Conservation (phyloP, 2,888 invertebrate species). For the Tuberolachnus salignus region DNA sequence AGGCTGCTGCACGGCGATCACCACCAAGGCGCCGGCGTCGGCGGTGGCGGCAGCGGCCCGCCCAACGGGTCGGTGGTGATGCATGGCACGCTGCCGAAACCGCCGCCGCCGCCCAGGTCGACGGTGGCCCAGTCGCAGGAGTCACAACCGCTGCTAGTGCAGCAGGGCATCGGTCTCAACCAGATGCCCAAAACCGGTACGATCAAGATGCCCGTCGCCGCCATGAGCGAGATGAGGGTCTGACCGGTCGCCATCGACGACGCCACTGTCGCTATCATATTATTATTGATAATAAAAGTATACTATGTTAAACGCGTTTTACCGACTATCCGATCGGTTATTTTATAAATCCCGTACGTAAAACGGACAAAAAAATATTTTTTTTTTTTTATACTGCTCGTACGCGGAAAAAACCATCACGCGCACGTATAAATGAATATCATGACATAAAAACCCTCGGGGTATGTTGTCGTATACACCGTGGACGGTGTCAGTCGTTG, state of each 20-base stretch:
- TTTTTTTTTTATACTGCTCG: too few species aligned
- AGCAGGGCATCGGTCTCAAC: conserved; percentile 32
- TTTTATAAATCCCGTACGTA: too few species aligned
- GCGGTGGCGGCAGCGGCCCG: too few species aligned
- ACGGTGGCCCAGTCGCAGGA: conserved; percentile 60
- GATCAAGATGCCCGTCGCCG: conserved; percentile 77
- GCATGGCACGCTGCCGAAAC: conserved; percentile 63
- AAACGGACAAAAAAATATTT: too few species aligned
- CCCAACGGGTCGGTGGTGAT: conserved; percentile 60
- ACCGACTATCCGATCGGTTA: not conserved
- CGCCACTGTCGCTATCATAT: not conserved
- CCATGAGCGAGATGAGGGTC: conserved; percentile 89
- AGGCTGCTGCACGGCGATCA: conserved; percentile 20
- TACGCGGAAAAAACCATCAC: too few species aligned
- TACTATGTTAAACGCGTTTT: too few species aligned
- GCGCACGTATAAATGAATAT: too few species aligned
- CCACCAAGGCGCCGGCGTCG: conserved; percentile 7
- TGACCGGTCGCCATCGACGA: conserved; percentile 65
- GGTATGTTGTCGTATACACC: too few species aligned
- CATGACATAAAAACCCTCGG: too few species aligned
- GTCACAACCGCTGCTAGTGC: conserved; percentile 59
- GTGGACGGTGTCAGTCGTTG: too few species aligned
- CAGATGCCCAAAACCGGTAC: conserved; percentile 62
- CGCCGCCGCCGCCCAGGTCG: conserved; percentile 64
- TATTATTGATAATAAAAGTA: too few species aligned